These are phyloP conservation scores for Drosophila nigritarsus DNA, from an alignment of 2,888 invertebrate genomes.

Conservation along the genomic window DNA sequence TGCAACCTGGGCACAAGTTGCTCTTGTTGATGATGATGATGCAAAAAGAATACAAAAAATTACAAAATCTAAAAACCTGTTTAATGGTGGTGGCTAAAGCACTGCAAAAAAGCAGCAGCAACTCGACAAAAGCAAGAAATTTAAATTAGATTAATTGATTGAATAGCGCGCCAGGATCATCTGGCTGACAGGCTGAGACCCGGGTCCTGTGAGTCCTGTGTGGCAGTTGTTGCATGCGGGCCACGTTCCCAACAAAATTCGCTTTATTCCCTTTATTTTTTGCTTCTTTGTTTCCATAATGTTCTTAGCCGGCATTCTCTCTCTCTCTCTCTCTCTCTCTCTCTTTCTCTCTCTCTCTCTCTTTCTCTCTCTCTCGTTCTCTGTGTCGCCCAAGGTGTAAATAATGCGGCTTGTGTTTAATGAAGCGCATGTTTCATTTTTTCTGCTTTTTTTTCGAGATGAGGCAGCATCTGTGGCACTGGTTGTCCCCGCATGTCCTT, in stretches of 20 bases:
- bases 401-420: conserved; percentile 82
- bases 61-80: conserved; percentile 64
- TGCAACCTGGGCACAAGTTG: conserved; percentile 59
- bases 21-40: conserved; percentile 58
- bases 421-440: conserved; percentile 70
- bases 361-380: neutral
- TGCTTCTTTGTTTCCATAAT: conserved; percentile 41
- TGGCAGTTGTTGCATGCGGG: conserved; percentile 72
- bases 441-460: conserved; percentile 8
- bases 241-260: conserved; percentile 49
- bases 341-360: neutral
- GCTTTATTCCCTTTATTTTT: conserved; percentile 5
- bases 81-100: conserved; percentile 69
- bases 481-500: conserved; percentile 19
- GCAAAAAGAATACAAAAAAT: conserved; percentile 51
- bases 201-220: conserved; percentile 31
- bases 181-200: conserved; percentile 41
- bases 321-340: neutral
- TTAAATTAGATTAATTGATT: conserved; percentile 85
- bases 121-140: conserved; percentile 71
- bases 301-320: conserved; percentile 46
- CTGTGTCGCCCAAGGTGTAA: conserved; percentile 76
- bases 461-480: conserved; percentile 12
- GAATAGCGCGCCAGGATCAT: conserved; percentile 66
- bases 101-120: conserved; percentile 5